These are phyloP conservation scores for Eupithecia tripunctaria DNA, from an alignment of 2,888 invertebrate genomes.

Conservation along the genomic window DNA sequence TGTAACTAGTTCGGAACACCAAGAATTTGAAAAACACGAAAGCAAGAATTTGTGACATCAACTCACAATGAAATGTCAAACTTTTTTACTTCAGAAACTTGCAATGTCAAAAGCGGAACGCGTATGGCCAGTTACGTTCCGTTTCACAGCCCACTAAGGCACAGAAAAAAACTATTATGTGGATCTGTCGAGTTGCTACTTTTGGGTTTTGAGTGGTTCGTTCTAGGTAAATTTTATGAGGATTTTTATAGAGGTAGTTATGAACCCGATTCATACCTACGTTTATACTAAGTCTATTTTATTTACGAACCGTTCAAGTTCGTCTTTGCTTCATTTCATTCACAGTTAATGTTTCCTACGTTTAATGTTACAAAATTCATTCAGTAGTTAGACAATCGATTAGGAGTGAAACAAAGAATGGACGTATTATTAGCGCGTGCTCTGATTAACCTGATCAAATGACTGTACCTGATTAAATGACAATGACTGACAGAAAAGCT, in stretches of 20 bases:
- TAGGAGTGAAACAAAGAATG: too few relatives aligned
- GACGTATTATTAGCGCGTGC: too few relatives aligned
- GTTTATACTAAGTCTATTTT: background rate
- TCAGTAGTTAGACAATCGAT: too few relatives aligned
- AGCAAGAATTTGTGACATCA: slow-evolving; percentile 58
- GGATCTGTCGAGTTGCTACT: background rate
- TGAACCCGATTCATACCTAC: background rate
- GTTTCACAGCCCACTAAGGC: background rate
- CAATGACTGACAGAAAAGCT: slow-evolving; percentile 11
- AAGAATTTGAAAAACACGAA: slow-evolving; percentile 55
- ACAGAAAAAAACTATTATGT: background rate
- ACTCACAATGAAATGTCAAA: slow-evolving; percentile 77
- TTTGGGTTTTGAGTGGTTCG: background rate
- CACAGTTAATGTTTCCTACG: background rate
- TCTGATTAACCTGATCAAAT: too few relatives aligned
- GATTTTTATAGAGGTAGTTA: background rate
- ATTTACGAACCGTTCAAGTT: too few relatives aligned
- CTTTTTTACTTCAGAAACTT: slow-evolving; percentile 62
- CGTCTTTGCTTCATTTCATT: too few relatives aligned
- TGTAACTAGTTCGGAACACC: slow-evolving; percentile 40
- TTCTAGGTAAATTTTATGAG: background rate
- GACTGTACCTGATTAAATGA: too few relatives aligned
- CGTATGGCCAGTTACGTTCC: slow-evolving; percentile 55
- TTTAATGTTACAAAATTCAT: too few relatives aligned
- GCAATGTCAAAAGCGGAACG: slow-evolving; percentile 41